Evolutionary conservation across 2,797 vertebrate species (phyloP), one percentile per base, ranked within the genome.

Genomic region (Octomys mimax): DNA sequence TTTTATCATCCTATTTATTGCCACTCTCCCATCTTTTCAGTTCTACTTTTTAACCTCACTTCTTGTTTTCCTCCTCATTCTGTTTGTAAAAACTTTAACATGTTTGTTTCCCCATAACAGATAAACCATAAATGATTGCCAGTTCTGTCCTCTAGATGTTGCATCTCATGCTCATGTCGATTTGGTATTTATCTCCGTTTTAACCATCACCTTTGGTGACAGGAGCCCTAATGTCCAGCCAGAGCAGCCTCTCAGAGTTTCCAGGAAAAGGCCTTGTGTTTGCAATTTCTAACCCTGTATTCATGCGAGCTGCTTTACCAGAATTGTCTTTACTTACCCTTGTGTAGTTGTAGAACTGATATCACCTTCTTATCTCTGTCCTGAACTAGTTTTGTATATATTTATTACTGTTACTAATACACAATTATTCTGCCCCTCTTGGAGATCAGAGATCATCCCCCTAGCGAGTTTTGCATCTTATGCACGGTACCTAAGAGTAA

Each of bases 121-220:
- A 88, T 39, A 79, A 81, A 83, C 49, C 6, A 3, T 54, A 78
- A 95, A n/a, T 19, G n/a, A 26, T 39, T 54, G 1, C 54, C 24
- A 33, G 46, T 87, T 87, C 26, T 26, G 2, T 68, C 14, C n/a
- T 59, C 28, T 19, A 26, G 10, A 21, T 31, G 16, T 61, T 54
- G 64, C 87, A 9, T 46, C 14, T 90, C 22, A 31, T 7, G 24
- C 16, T 6, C 18, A 31, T 81, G 70, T 89, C 31, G 52, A n/a
- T 61, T 93, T 92, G 49, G 14, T 94, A 91, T 84, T 22, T 75
- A 0, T 90, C 16, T 86, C 9, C 24, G 59, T 78, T 86, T 78
- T 77, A 22, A 71, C 1, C 2, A 6, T 92, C 49, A 70, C 5
- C 4, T 82, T 36, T 93, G 84, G 31, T 95, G 61, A 70, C 6